A percentile compares a stretch with the other conserved stretches of the same genome.
Evolutionary conservation across 2,113 vertebrate genomes (phyloP).

Genomic region (Phalacrocorax brasilianus): DNA sequence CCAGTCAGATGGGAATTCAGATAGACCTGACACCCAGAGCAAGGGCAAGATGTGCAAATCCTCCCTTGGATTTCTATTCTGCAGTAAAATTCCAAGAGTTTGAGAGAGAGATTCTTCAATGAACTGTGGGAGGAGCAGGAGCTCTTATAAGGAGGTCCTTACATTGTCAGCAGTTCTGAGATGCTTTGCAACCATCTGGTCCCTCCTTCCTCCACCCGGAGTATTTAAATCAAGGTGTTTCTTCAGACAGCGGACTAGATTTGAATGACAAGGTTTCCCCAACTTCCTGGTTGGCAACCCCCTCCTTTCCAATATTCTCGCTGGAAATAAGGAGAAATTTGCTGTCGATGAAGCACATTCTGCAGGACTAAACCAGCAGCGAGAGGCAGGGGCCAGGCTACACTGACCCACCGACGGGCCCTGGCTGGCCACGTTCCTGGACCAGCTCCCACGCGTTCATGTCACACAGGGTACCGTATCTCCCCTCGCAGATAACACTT

Average conservation of each 20-base stretch:
- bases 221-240: background rate
- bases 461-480: background rate
- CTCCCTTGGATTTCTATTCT: background rate
- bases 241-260: background rate
- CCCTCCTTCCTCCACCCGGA: background rate
- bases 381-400: background rate
- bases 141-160: constrained; percentile 7
- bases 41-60: background rate
- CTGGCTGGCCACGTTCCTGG: background rate
- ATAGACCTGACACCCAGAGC: background rate
- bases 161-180: constrained; percentile 16
- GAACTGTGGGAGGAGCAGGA: background rate
- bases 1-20: fast-evolving
- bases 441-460: background rate
- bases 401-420: background rate
- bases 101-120: background rate
- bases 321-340: background rate
- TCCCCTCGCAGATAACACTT: background rate
- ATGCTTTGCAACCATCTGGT: background rate
- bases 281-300: background rate
- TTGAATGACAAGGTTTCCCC: background rate
- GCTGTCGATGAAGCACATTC: background rate
- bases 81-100: background rate
- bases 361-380: background rate
- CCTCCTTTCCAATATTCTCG: background rate